Percentiles rank a stretch among this genome's conserved stretches.
Conservation (phyloP, 2,113 vertebrate species). For the Holacanthus passer region DNA sequence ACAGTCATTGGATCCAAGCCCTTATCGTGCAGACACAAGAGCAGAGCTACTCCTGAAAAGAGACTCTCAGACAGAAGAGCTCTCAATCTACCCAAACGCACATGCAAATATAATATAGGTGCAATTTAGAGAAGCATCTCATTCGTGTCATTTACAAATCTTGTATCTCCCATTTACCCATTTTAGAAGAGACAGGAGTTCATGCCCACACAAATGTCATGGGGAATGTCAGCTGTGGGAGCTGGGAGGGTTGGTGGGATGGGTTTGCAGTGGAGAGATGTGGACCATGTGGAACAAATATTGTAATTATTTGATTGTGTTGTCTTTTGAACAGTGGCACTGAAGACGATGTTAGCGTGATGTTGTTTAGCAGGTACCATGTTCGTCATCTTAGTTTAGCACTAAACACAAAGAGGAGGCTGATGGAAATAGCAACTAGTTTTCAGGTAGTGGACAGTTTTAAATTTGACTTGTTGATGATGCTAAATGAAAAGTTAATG, state of each 20-base stretch:
- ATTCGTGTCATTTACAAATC: conserved; percentile 53
- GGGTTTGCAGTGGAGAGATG: background rate
- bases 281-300: background rate
- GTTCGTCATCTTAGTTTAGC: too few relatives aligned
- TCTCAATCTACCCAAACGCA: conserved; percentile 61
- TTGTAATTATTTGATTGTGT: background rate
- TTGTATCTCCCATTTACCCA: conserved; percentile 30
- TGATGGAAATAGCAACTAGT: too few relatives aligned
- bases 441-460: too few relatives aligned
- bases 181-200: conserved; percentile 21
- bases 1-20: conserved; percentile 55
- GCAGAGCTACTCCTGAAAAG: conserved; percentile 65
- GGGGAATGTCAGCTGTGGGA: conserved; percentile 17
- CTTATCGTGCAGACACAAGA: conserved; percentile 62
- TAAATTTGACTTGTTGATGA: too few relatives aligned
- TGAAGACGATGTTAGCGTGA: background rate
- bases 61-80: conserved; percentile 65
- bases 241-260: background rate
- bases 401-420: too few relatives aligned
- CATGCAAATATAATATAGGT: conserved; percentile 48
- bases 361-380: too few relatives aligned
- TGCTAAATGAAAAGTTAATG: background rate
- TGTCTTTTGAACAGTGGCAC: background rate
- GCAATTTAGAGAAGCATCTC: conserved; percentile 52
- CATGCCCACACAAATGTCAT: conserved; percentile 7